Conservation (phyloP, 2,113 vertebrate genomes). For the Oxygymnocypris stewartii region DNA sequence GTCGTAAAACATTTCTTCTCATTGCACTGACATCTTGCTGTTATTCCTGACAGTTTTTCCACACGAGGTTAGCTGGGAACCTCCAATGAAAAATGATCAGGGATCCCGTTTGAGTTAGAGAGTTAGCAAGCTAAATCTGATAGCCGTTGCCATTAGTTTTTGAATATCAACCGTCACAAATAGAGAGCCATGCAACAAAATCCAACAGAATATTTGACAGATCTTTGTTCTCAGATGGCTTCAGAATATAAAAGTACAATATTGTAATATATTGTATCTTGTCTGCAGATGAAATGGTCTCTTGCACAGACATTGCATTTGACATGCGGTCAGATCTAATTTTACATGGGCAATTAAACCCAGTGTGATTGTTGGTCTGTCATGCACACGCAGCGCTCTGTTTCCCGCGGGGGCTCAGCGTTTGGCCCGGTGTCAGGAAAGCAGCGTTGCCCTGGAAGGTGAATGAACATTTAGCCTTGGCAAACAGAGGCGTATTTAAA, state of each 20-base stretch:
- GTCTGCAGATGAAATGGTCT: slow-evolving; percentile 17
- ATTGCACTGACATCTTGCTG: not conserved
- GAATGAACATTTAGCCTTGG: slow-evolving; percentile 40
- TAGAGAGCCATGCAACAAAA: not conserved
- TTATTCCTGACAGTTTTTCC: not conserved
- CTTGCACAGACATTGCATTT: not conserved
- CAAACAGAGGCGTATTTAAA: slow-evolving; percentile 37
- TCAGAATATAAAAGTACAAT: slow-evolving; percentile 1
- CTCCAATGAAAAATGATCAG: not conserved
- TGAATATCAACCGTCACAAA: not conserved
- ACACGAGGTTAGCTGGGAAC: not conserved
- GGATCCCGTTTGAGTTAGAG: not conserved
- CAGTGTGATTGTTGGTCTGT: not conserved
- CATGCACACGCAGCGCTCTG: not conserved
- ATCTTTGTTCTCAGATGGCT: not conserved
- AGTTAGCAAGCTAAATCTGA: not conserved
- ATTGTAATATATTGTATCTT: not conserved
- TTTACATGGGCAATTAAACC: slow-evolving; percentile 42
- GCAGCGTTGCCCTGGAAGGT: slow-evolving; percentile 10
- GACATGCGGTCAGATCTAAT: slow-evolving; percentile 44
- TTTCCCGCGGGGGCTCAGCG: not conserved
- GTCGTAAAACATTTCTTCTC: not conserved
- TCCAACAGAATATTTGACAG: not conserved
- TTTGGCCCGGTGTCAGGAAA: slow-evolving; percentile 19
- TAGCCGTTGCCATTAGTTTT: not conserved